These are phyloP conservation scores for Channa striata DNA, from an alignment of 2,797 vertebrate genomes.

Conservation along the genomic window DNA sequence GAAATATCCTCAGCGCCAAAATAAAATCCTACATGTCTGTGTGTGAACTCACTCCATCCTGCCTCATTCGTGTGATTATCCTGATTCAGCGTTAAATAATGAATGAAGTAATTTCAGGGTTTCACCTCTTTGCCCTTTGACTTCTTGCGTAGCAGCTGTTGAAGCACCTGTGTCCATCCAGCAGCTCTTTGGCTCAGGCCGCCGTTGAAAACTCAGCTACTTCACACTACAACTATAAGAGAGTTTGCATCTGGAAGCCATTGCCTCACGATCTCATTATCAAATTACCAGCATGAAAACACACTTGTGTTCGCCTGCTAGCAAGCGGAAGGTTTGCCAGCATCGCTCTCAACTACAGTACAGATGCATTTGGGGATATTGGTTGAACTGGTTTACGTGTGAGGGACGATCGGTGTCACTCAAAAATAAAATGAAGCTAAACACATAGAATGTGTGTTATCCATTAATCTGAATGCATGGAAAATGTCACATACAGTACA, in stretches of 20 bases:
- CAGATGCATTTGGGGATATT: not conserved
- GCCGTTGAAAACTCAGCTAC: constrained; percentile 11
- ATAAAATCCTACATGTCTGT: not conserved
- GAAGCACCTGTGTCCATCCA: constrained; percentile 38
- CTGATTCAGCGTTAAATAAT: not conserved
- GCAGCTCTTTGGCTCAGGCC: constrained; percentile 15
- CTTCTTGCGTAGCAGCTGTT: constrained; percentile 30
- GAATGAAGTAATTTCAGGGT: no score
- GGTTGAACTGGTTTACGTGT: not conserved
- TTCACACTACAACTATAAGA: constrained; percentile 22
- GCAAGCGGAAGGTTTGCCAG: constrained; percentile 20
- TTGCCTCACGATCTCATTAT: constrained; percentile 66
- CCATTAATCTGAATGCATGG: no score
- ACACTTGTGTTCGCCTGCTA: constrained; percentile 20
- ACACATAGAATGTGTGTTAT: no score
- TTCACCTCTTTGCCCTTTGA: constrained; percentile 9
- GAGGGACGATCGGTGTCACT: not conserved
- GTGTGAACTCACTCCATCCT: not conserved
- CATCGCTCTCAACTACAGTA: constrained; percentile 4
- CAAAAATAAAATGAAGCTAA: not conserved
- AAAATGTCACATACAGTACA: no score
- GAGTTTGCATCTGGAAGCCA: constrained; percentile 66
- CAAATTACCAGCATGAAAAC: constrained; percentile 68
- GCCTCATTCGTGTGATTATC: not conserved
- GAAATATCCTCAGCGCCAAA: constrained; percentile 12